Conservation (phyloP, 2,113 vertebrate species). For the Passer domesticus region DNA sequence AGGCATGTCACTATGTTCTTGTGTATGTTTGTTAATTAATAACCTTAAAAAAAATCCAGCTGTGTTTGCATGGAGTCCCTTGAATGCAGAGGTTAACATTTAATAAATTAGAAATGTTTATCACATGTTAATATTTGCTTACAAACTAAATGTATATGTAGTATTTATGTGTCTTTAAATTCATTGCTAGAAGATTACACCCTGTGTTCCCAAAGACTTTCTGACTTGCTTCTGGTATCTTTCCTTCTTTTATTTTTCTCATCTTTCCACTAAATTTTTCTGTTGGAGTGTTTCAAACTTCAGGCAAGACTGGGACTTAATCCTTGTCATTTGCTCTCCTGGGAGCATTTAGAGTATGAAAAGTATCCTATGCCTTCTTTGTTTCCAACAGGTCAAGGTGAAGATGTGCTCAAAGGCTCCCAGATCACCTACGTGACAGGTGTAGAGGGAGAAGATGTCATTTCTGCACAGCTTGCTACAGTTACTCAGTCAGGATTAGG, state of each 20-base stretch:
- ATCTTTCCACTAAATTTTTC: neutral
- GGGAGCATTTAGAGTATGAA: neutral
- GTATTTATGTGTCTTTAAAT: neutral
- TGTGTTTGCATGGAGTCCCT: conserved; percentile 18
- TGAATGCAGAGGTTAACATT: conserved; percentile 39
- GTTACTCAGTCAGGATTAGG: conserved; percentile 84
- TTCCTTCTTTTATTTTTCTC: neutral
- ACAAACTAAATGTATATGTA: neutral
- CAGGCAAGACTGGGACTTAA: neutral
- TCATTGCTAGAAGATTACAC: neutral
- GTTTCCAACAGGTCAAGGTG: conserved; percentile 82
- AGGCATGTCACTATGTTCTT: conserved; percentile 29
- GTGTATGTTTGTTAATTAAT: conserved; percentile 54
- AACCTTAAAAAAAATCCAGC: neutral
- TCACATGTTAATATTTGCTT: neutral
- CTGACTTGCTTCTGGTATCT: neutral
- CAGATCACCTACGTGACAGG: conserved; percentile 87
- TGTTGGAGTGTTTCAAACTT: neutral
- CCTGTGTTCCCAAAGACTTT: neutral
- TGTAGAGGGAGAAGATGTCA: conserved; percentile 88
- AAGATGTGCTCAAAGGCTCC: conserved; percentile 84
- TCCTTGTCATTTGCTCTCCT: neutral
- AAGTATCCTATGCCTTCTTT: neutral
- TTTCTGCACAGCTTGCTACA: conserved; percentile 85
- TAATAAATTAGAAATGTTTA: neutral